Conservation (phyloP, 2,888 invertebrate genomes). For the Macrophya annulata region DNA sequence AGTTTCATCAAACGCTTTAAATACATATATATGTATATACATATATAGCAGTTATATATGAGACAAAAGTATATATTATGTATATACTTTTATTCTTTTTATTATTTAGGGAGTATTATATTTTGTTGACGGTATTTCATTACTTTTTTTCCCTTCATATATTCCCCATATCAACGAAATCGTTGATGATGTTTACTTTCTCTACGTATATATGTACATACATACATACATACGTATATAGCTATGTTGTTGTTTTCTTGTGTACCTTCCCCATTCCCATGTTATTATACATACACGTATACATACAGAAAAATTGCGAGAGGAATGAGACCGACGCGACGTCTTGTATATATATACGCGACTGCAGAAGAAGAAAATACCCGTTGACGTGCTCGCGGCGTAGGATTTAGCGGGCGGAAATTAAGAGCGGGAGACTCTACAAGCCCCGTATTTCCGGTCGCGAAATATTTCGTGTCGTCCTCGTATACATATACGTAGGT, state of each 20-base stretch:
- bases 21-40: background rate
- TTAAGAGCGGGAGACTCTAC: conserved; percentile 19
- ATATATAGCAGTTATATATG: background rate
- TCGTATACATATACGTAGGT: background rate
- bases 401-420: conserved; percentile 28
- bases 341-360: too few species aligned
- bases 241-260: background rate
- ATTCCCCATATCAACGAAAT: background rate
- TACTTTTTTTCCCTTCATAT: too few species aligned
- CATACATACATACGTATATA: background rate
- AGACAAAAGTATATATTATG: background rate
- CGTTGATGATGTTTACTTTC: background rate
- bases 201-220: background rate
- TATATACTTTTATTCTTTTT: too few species aligned
- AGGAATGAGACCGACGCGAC: background rate
- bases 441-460: conserved; percentile 47
- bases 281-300: too few species aligned
- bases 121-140: too few species aligned
- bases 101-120: too few species aligned
- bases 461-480: conserved; percentile 52
- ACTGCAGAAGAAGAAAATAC: background rate
- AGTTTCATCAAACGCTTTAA: background rate
- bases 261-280: too few species aligned
- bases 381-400: background rate
- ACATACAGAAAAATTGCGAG: too few species aligned